These are phyloP conservation scores for Scomber scombrus DNA, from an alignment of 2,113 vertebrate species.

Conservation along the genomic window DNA sequence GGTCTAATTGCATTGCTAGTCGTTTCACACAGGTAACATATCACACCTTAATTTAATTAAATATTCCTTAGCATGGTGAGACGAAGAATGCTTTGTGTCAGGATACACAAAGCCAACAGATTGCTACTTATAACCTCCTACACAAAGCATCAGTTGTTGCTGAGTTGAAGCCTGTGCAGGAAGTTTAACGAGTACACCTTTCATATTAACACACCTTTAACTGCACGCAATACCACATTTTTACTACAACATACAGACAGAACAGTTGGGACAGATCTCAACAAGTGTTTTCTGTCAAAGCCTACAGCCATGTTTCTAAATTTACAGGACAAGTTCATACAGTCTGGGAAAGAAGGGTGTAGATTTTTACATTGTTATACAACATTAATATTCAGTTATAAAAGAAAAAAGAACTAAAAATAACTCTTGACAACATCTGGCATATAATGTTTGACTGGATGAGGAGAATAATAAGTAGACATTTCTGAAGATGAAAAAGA, in stretches of 20 bases:
- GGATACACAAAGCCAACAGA: conserved; percentile 10
- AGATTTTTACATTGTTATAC: no score
- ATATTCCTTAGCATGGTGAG: conserved; percentile 20
- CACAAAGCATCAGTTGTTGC: conserved; percentile 58
- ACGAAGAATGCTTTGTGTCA: conserved; percentile 31
- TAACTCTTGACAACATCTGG: neutral
- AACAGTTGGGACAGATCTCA: neutral
- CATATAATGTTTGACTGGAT: neutral
- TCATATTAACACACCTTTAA: conserved; percentile 25
- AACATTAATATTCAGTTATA: no score
- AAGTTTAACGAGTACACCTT: conserved; percentile 28
- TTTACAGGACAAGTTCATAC: neutral
- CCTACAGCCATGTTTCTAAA: neutral
- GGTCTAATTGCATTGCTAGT: conserved; percentile 2
- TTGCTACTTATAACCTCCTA: conserved; percentile 16
- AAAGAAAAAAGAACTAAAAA: neutral
- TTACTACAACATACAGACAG: neutral
- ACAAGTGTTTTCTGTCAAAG: no score
- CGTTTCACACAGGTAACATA: neutral
- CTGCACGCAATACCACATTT: conserved; percentile 5
- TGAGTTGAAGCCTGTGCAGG: conserved; percentile 11
- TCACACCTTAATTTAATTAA: conserved; percentile 3
- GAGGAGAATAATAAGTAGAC: no score
- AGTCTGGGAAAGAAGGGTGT: no score
- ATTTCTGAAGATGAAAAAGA: no score